Evolutionary conservation across 2,797 vertebrate genomes (phyloP).

Genomic region (Sciaenops ocellatus): DNA sequence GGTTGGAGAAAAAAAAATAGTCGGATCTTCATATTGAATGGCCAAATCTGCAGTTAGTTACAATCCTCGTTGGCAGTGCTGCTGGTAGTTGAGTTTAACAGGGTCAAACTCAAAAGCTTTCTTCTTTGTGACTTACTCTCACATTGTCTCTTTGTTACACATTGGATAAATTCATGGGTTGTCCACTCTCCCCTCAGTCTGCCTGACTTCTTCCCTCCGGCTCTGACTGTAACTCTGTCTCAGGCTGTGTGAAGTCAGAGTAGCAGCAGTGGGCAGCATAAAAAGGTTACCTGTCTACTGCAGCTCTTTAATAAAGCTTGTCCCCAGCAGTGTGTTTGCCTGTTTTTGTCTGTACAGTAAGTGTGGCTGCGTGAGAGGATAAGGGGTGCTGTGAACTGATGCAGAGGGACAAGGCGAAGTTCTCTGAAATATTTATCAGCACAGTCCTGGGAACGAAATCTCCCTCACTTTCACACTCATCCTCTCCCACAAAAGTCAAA

Average conservation of each 20-base stretch:
- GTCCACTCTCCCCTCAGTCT: slow-evolving; percentile 1
- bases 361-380: slow-evolving; percentile 48
- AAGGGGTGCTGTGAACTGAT: slow-evolving; percentile 70
- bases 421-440: slow-evolving; percentile 82
- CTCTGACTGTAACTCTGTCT: slow-evolving; percentile 37
- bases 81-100: not conserved
- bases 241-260: slow-evolving; percentile 21
- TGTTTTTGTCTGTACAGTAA: slow-evolving; percentile 52
- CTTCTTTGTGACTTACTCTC: not conserved
- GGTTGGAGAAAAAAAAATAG: no score
- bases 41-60: no score
- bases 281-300: slow-evolving; percentile 79
- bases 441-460: slow-evolving; percentile 57
- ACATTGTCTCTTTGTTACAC: slow-evolving; percentile 26
- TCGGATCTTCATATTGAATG: no score
- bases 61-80: not conserved
- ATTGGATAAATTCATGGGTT: slow-evolving; percentile 17
- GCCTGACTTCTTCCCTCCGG: slow-evolving; percentile 36
- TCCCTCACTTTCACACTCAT: slow-evolving; percentile 64
- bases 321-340: slow-evolving; percentile 52
- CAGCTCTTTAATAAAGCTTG: slow-evolving; percentile 63
- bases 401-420: slow-evolving; percentile 74
- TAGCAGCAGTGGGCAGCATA: slow-evolving; percentile 57
- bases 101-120: not conserved
- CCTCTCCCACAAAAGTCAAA: slow-evolving; percentile 60